Conservation (phyloP, 1,140 invertebrate genomes). For the Saccostrea glomerata region DNA sequence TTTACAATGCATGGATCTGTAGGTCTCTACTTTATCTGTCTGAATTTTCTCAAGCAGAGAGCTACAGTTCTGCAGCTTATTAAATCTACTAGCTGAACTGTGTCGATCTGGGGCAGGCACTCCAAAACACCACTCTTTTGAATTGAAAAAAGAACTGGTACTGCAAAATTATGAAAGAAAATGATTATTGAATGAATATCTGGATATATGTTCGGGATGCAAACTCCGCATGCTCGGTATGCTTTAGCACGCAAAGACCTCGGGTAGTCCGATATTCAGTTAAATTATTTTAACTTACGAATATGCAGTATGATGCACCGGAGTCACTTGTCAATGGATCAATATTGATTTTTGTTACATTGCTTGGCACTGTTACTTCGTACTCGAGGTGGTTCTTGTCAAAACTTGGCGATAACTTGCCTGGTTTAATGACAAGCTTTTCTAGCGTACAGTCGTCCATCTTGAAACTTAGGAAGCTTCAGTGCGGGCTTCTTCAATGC, state of each 20-base stretch:
- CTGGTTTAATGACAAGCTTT: conserved; percentile 76
- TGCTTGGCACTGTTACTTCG: conserved; percentile 70
- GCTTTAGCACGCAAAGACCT: no score
- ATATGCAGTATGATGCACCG: conserved; percentile 76
- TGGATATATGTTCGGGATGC: neutral
- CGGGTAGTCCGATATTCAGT: neutral
- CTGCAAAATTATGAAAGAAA: no score
- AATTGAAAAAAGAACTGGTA: no score
- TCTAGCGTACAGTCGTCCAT: conserved; percentile 78
- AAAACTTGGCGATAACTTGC: conserved; percentile 74
- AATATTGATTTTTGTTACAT: conserved; percentile 72
- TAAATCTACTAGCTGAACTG: no score
- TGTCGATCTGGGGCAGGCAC: no score
- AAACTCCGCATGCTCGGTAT: neutral
- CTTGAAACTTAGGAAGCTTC: conserved; percentile 80
- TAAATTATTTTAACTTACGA: conserved; percentile 59
- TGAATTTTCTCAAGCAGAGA: no score
- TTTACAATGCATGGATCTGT: no score
- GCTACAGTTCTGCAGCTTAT: no score
- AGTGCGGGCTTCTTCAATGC: conserved; percentile 32
- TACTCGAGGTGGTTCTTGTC: conserved; percentile 73
- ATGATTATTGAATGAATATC: no score
- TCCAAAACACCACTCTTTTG: no score
- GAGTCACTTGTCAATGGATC: conserved; percentile 74
- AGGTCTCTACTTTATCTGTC: no score